Conservation (phyloP, 1,140 invertebrate species). For the Latrodectus geometricus region DNA sequence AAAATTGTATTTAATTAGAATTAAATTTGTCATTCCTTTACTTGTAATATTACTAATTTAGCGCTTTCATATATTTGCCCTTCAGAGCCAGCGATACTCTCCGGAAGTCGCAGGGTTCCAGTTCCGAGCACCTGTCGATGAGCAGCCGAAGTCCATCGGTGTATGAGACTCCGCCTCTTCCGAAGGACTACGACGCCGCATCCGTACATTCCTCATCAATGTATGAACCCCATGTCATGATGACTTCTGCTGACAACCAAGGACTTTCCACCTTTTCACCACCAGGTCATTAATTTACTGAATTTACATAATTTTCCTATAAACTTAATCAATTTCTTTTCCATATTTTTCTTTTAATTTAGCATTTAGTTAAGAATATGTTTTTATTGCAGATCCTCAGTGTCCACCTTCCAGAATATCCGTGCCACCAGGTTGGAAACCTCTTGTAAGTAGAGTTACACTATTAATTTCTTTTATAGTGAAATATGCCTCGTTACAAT, state of each 20-base stretch:
- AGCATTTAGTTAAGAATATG: background rate
- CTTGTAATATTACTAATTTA: background rate
- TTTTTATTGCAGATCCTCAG: slow-evolving; percentile 30
- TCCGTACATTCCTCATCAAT: slow-evolving; percentile 36
- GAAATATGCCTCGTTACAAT: background rate
- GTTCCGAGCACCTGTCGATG: slow-evolving; percentile 60
- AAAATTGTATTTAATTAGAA: too few relatives aligned
- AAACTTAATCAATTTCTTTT: too few relatives aligned
- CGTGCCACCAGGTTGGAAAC: slow-evolving; percentile 55
- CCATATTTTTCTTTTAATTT: too few relatives aligned
- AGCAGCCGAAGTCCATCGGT: slow-evolving; percentile 60
- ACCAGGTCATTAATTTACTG: slow-evolving; percentile 10
- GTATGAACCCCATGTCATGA: slow-evolving; percentile 29
- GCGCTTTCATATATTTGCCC: background rate
- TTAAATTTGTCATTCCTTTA: too few relatives aligned
- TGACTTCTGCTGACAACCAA: slow-evolving; percentile 20
- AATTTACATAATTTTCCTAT: background rate
- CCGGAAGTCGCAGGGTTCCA: slow-evolving; percentile 62
- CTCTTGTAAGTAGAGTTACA: slow-evolving; percentile 28
- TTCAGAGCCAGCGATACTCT: slow-evolving; percentile 49
- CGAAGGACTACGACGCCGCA: slow-evolving; percentile 50
- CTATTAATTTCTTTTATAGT: background rate
- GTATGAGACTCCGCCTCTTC: slow-evolving; percentile 63
- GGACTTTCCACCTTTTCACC: slow-evolving; percentile 50
- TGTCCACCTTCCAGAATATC: slow-evolving; percentile 52